Conservation (phyloP, 2,888 invertebrate species). For the Drosophila nigricruria region DNA sequence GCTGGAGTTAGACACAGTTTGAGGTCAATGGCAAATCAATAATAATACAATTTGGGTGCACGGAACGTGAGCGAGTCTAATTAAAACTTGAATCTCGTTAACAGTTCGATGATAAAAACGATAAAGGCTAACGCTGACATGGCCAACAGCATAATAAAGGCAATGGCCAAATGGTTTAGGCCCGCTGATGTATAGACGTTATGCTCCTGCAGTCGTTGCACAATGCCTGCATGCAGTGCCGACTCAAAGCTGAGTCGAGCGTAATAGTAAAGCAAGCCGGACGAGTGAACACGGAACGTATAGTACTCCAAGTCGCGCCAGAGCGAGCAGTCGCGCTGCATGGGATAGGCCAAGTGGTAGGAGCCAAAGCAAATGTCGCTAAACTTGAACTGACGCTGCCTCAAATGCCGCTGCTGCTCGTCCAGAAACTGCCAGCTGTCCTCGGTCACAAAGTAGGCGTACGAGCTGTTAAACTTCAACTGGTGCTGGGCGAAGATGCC, state of each 20-base stretch:
- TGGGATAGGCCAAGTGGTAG: constrained; percentile 73
- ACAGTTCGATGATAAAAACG: constrained; percentile 49
- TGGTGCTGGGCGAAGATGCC: constrained; percentile 63
- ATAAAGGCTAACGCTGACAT: constrained; percentile 45
- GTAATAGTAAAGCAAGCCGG: constrained; percentile 72
- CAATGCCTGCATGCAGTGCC: constrained; percentile 68
- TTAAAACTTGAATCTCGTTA: neutral
- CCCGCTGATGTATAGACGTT: constrained; percentile 72
- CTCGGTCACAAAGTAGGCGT: constrained; percentile 75
- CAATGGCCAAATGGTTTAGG: constrained; percentile 71
- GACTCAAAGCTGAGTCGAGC: constrained; percentile 66
- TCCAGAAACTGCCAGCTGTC: constrained; percentile 78
- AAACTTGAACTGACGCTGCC: constrained; percentile 72
- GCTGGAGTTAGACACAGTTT: neutral
- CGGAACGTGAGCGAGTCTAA: neutral
- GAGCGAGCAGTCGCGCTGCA: constrained; percentile 78
- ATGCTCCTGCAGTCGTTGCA: constrained; percentile 57
- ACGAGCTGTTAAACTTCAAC: constrained; percentile 63
- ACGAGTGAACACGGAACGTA: constrained; percentile 72
- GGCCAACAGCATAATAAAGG: constrained; percentile 60
- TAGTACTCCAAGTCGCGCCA: constrained; percentile 78
- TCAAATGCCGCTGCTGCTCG: constrained; percentile 66
- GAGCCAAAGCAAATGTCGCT: constrained; percentile 81
- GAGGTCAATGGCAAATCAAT: constrained; percentile 2
- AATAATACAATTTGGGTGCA: neutral